Percentiles rank a stretch among this genome's conserved stretches.
Conservation (phyloP, 2,113 vertebrate species). For the Porphyrio hochstetteri region DNA sequence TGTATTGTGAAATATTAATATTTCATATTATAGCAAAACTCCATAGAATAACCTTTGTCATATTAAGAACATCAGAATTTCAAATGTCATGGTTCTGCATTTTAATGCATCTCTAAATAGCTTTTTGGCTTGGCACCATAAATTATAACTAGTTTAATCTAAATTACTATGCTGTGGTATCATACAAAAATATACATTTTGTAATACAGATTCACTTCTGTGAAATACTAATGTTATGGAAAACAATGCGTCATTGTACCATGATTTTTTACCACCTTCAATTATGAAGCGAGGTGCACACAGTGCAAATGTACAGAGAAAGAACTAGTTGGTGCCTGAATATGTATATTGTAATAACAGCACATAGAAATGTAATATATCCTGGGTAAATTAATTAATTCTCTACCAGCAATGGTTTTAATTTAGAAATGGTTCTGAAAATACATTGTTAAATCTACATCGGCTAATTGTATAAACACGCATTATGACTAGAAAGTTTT, state of each 20-base stretch:
- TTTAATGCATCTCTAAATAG: constrained; percentile 78
- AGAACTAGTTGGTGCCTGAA: constrained; percentile 14
- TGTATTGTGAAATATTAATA: constrained; percentile 85
- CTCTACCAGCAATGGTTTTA: neutral
- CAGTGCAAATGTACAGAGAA: constrained; percentile 12
- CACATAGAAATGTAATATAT: neutral
- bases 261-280: constrained; percentile 28
- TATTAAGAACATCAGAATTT: constrained; percentile 78
- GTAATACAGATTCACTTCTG: constrained; percentile 42
- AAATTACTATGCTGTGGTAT: constrained; percentile 52
- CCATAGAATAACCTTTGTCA: constrained; percentile 79
- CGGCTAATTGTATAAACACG: neutral
- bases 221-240: constrained; percentile 43
- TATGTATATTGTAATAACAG: neutral
- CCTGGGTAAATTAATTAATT: constrained; percentile 15
- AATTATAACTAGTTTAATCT: constrained; percentile 68
- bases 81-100: constrained; percentile 80
- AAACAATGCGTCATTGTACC: constrained; percentile 30
- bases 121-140: constrained; percentile 65
- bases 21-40: constrained; percentile 82
- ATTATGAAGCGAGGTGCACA: neutral
- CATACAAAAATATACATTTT: constrained; percentile 58
- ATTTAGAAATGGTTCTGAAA: constrained; percentile 25
- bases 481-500: neutral
- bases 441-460: neutral